phyloP scores from a whole-genome alignment of 2,113 vertebrate species.

The Vicugna pacos region DNA sequence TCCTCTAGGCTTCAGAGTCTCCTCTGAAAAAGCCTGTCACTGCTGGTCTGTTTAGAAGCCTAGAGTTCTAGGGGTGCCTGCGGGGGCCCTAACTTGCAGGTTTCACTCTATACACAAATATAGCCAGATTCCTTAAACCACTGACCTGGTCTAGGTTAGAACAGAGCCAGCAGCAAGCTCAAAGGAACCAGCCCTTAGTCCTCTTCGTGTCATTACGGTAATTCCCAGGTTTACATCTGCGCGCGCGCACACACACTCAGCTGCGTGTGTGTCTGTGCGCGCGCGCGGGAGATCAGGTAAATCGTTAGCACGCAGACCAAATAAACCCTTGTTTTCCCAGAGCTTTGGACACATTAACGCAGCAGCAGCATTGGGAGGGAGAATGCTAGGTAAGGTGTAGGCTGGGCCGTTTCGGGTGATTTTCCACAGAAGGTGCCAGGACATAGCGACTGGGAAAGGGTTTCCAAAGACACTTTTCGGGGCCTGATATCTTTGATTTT shows the following conservation, averaged over 20 bases:
- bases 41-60: slow-evolving; percentile 38
- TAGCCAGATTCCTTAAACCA: slow-evolving; percentile 2
- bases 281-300: slow-evolving; percentile 7
- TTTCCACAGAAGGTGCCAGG: slow-evolving; percentile 8
- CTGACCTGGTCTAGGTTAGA: not conserved
- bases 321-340: slow-evolving; percentile 59
- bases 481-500: slow-evolving; percentile 11
- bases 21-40: not conserved
- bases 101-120: not conserved
- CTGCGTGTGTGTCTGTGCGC: not conserved
- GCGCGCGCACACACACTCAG: not conserved
- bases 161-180: not conserved
- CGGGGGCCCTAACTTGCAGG: not conserved
- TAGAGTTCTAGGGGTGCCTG: not conserved
- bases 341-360: slow-evolving; percentile 12
- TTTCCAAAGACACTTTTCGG: slow-evolving; percentile 8
- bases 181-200: not conserved
- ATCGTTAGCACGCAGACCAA: not conserved
- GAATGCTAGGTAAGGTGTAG: not conserved
- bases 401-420: not conserved
- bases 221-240: slow-evolving; percentile 56
- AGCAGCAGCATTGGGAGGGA: not conserved
- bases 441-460: not conserved
- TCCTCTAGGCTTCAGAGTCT: slow-evolving; percentile 12
- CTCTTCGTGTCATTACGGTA: slow-evolving; percentile 55